phyloP scores from a whole-genome alignment of 2,888 invertebrate species.

The Orchesellides sinensis region DNA sequence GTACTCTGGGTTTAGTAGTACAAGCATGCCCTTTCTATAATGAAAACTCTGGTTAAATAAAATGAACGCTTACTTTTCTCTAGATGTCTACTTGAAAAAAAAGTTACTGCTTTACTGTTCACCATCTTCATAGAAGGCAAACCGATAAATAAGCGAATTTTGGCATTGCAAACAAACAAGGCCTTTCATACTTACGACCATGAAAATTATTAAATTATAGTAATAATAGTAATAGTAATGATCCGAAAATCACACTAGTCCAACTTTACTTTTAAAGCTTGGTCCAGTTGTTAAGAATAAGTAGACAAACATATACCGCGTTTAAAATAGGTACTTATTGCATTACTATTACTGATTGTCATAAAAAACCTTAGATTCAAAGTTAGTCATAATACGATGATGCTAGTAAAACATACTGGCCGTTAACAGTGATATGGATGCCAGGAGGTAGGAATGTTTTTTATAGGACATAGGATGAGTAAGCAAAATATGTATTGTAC shows the following conservation, averaged over 20 bases:
- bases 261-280: not conserved
- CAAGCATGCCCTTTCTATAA: too few relatives aligned
- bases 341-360: not conserved
- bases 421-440: too few relatives aligned
- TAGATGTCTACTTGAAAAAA: too few relatives aligned
- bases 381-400: constrained; percentile 1
- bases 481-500: constrained; percentile 5
- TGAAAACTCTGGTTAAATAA: too few relatives aligned
- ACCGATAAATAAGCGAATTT: too few relatives aligned
- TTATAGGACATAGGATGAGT: constrained; percentile 32
- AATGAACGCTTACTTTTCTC: too few relatives aligned
- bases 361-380: constrained; percentile 8
- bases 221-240: not conserved
- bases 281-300: not conserved
- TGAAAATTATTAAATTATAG: not conserved
- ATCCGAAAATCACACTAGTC: not conserved
- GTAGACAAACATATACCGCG: not conserved
- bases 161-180: too few relatives aligned
- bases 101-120: too few relatives aligned
- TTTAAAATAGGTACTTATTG: not conserved
- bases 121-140: too few relatives aligned
- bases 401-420: too few relatives aligned
- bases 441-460: too few relatives aligned
- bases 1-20: not conserved
- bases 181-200: too few relatives aligned